Conservation (phyloP, 1,140 invertebrate genomes). For the Drosophila novamexicana region DNA sequence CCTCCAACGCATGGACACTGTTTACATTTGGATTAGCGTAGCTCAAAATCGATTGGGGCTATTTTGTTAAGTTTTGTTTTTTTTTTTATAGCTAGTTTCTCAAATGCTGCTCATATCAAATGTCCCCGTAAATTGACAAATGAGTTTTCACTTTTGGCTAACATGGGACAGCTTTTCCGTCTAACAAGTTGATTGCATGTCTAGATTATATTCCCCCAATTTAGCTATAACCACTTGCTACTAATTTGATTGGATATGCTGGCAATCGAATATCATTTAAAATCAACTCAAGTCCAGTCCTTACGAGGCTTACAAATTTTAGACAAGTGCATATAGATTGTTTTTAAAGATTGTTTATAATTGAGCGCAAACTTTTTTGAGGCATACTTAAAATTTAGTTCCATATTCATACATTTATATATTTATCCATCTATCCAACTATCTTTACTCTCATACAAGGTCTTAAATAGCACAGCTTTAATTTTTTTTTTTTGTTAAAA, state of each 20-base stretch:
- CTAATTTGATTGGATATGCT: constrained; percentile 38
- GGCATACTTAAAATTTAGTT: too few species aligned
- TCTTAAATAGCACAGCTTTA: too few species aligned
- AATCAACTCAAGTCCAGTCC: background rate
- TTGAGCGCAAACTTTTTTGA: too few species aligned
- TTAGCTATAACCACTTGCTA: constrained; percentile 8
- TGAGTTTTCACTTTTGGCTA: constrained; percentile 38
- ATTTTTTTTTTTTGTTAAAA: too few species aligned
- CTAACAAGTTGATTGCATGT: constrained; percentile 25
- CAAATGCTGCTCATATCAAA: constrained; percentile 42
- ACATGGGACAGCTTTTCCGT: constrained; percentile 7
- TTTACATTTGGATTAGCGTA: constrained; percentile 48
- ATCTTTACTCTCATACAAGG: too few species aligned
- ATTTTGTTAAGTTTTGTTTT: background rate
- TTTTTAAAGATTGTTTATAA: too few species aligned
- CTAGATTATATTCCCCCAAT: background rate
- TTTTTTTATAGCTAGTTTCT: constrained; percentile 20
- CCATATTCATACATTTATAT: too few species aligned
- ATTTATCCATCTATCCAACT: too few species aligned
- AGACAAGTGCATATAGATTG: background rate
- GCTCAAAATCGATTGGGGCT: constrained; percentile 42
- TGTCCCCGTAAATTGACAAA: constrained; percentile 46
- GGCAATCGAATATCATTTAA: background rate
- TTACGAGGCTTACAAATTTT: too few species aligned
- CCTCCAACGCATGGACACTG: constrained; percentile 16